Conservation (phyloP, 2,888 invertebrate genomes). For the Smittia aterrima region DNA sequence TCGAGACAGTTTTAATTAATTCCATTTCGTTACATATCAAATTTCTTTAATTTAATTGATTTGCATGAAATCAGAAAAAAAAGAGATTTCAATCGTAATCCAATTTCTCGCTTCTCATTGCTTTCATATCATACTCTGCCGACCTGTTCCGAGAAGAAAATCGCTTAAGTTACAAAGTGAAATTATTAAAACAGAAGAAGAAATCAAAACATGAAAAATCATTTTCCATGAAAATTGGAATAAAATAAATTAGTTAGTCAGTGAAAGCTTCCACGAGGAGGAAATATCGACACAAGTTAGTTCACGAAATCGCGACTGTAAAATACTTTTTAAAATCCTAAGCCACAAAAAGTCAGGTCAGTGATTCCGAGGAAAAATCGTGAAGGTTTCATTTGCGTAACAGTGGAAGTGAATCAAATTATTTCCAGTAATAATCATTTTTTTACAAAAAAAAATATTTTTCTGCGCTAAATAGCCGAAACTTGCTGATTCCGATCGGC, state of each 20-base stretch:
- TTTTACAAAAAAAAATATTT: background rate
- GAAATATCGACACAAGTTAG: slow-evolving; percentile 21
- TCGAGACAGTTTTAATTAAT: slow-evolving; percentile 8
- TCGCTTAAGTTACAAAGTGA: background rate
- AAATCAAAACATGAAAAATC: background rate
- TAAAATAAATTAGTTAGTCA: background rate
- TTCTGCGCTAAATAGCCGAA: no score
- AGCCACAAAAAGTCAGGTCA: slow-evolving; percentile 19
- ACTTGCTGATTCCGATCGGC: no score
- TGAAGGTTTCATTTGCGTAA: slow-evolving; percentile 16
- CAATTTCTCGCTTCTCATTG: slow-evolving; percentile 10
- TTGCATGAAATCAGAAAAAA: slow-evolving; percentile 2
- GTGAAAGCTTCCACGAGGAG: background rate
- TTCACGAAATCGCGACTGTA: slow-evolving; percentile 5
- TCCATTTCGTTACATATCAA: slow-evolving; percentile 20
- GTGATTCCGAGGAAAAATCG: slow-evolving; percentile 28
- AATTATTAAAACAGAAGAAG: background rate
- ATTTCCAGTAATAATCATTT: slow-evolving; percentile 2
- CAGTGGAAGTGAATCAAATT: slow-evolving; percentile 20
- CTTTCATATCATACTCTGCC: background rate
- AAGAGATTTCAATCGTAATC: slow-evolving; percentile 3
- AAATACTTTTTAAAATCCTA: background rate
- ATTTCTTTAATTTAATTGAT: slow-evolving; percentile 22
- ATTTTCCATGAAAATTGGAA: slow-evolving; percentile 9
- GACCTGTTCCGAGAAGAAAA: background rate